Percentiles rank a stretch among this genome's conserved stretches.
Conservation (phyloP, 2,113 vertebrate species). For the Mugil cephalus region DNA sequence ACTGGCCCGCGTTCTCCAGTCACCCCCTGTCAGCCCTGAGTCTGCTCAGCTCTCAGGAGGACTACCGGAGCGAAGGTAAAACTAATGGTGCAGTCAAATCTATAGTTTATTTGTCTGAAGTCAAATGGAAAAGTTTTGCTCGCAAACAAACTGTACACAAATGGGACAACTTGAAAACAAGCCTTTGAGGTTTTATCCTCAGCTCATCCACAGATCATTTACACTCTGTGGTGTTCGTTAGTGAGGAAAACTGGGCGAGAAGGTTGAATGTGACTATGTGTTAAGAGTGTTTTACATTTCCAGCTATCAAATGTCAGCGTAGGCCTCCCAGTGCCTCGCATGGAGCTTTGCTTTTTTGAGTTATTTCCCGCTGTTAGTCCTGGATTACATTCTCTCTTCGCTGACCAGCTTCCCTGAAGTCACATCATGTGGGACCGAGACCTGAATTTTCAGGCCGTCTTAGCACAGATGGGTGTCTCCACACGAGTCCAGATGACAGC, state of each 20-base stretch:
- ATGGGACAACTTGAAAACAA: background rate
- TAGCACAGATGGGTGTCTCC: background rate
- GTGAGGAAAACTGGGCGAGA: background rate
- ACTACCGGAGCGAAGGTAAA: constrained; percentile 91
- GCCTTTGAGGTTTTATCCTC: background rate
- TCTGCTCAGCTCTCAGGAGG: constrained; percentile 88
- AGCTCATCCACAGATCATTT: constrained; percentile 10
- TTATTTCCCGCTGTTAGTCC: constrained; percentile 6
- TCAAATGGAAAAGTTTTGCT: constrained; percentile 15
- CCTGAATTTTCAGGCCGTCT: background rate
- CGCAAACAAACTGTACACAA: constrained; percentile 18
- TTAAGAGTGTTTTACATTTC: background rate
- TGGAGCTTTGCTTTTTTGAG: background rate
- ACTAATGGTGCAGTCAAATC: constrained; percentile 45
- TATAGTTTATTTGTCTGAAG: constrained; percentile 45
- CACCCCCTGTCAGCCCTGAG: constrained; percentile 85
- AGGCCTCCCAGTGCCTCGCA: constrained; percentile 2
- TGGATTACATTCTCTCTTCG: constrained; percentile 3
- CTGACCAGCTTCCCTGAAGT: background rate
- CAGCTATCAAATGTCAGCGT: constrained; percentile 13
- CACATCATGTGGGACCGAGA: background rate
- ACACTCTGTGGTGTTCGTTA: constrained; percentile 2
- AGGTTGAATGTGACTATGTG: constrained; percentile 1
- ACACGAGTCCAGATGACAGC: constrained; percentile 16
- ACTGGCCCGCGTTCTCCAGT: constrained; percentile 86